Percentiles rank a stretch among this genome's conserved stretches.
These are phyloP conservation scores for Metaphire vulgaris DNA, from an alignment of 1,140 invertebrate species.

Conservation along the genomic window DNA sequence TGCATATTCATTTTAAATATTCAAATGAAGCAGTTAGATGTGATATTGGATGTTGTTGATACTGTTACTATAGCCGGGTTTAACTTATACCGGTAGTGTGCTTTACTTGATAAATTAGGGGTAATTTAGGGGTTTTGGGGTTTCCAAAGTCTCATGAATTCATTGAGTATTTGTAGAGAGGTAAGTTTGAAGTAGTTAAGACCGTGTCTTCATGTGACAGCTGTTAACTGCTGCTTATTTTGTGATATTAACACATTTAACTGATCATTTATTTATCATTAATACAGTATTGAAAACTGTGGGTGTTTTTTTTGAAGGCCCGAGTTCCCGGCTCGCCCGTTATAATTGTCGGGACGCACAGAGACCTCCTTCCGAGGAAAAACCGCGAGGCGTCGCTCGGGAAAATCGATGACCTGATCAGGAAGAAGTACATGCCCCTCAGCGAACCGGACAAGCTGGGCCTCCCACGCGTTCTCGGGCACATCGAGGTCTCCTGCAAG, in stretches of 20 bases:
- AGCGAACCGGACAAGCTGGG: slow-evolving; percentile 94
- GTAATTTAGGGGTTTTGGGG: too few species aligned
- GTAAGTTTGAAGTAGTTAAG: too few species aligned
- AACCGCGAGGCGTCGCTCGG: slow-evolving; percentile 56
- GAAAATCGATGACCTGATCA: not conserved
- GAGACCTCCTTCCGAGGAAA: slow-evolving; percentile 70
- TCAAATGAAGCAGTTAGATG: not conserved
- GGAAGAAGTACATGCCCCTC: slow-evolving; percentile 75
- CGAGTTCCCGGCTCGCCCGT: slow-evolving; percentile 44
- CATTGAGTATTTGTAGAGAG: too few species aligned
- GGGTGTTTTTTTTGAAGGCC: slow-evolving; percentile 52
- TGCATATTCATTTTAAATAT: slow-evolving; percentile 11
- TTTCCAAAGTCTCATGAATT: too few species aligned
- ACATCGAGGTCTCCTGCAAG: slow-evolving; percentile 81
- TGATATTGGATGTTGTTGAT: not conserved
- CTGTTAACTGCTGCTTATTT: too few species aligned
- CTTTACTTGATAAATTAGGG: too few species aligned
- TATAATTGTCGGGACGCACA: slow-evolving; percentile 50
- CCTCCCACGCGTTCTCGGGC: slow-evolving; percentile 82
- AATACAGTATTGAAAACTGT: too few species aligned
- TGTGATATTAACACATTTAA: too few species aligned
- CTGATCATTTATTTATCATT: too few species aligned
- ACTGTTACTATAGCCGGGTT: not conserved
- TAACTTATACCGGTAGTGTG: too few species aligned
- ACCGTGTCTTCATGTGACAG: too few species aligned